Evolutionary conservation across 2,113 vertebrate species (phyloP).

Genomic region (Laticauda colubrina): DNA sequence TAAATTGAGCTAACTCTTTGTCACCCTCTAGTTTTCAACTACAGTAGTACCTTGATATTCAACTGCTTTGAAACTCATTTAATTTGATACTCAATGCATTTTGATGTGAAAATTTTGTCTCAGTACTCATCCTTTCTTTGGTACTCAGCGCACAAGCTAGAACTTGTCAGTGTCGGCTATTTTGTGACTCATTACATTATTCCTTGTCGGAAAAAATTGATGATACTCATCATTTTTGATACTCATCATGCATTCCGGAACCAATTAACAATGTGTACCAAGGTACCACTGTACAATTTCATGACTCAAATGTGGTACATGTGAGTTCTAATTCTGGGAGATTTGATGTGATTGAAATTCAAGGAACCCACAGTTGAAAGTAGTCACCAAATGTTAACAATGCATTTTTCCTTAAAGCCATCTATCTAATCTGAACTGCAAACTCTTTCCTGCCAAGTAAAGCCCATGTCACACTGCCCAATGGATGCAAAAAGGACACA

Average conservation of each 20-base stretch:
- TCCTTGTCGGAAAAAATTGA: not conserved
- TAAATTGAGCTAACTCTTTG: not conserved
- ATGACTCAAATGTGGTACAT: not conserved
- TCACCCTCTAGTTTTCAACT: not conserved
- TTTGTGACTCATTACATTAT: not conserved
- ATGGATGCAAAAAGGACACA: too few relatives aligned
- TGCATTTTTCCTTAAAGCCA: constrained; percentile 86
- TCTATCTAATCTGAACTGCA: constrained; percentile 81
- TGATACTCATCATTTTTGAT: not conserved
- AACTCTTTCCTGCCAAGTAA: constrained; percentile 88
- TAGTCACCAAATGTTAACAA: constrained; percentile 90
- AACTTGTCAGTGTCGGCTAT: not conserved
- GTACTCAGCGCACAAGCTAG: not conserved
- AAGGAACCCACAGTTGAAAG: constrained; percentile 85
- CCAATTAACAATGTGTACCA: not conserved
- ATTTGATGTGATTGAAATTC: constrained; percentile 89
- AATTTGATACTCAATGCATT: not conserved
- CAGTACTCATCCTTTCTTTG: not conserved
- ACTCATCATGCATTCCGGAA: not conserved
- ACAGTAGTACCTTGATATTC: not conserved
- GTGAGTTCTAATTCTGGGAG: constrained; percentile 28
- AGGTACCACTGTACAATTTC: not conserved
- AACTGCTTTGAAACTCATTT: not conserved
- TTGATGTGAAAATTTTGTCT: not conserved
- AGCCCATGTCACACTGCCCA: too few relatives aligned